These are phyloP conservation scores for Tetramorium alpestre DNA, from an alignment of 1,140 invertebrate species.

Conservation along the genomic window DNA sequence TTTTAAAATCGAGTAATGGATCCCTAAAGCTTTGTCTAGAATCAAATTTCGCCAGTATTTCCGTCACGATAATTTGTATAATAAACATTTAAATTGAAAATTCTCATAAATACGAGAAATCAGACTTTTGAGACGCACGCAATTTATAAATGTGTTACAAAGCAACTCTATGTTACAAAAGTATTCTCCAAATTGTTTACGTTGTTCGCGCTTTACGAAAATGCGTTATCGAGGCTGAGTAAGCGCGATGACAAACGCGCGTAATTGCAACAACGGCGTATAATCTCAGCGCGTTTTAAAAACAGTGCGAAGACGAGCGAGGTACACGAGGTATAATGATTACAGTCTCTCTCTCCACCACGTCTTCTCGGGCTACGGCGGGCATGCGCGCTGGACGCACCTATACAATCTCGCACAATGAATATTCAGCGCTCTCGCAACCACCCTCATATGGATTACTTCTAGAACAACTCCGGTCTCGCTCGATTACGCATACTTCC, in stretches of 20 bases:
- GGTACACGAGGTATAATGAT: conserved; percentile 61
- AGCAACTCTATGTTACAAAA: background rate
- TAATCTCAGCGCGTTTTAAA: conserved; percentile 26
- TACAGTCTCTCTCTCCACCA: conserved; percentile 43
- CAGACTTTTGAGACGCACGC: background rate
- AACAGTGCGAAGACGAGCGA: conserved; percentile 46
- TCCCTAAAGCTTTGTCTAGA: background rate
- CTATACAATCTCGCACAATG: conserved; percentile 43
- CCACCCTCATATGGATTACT: conserved; percentile 63
- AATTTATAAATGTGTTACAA: background rate
- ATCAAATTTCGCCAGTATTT: background rate
- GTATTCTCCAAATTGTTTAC: conserved; percentile 13
- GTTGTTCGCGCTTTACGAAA: background rate
- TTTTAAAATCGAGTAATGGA: background rate
- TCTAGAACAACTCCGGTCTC: conserved; percentile 50
- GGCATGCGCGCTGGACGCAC: conserved; percentile 32
- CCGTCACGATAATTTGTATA: background rate
- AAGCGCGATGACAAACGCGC: conserved; percentile 24
- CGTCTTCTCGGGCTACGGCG: conserved; percentile 23
- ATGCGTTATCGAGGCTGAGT: conserved; percentile 18
- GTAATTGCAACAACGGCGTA: conserved; percentile 38
- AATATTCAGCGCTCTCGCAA: conserved; percentile 64
- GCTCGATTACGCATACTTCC: conserved; percentile 53
- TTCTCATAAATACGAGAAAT: background rate
- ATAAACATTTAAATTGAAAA: background rate